phyloP scores from a whole-genome alignment of 2,797 vertebrate genomes.

The Myotis myotis region DNA sequence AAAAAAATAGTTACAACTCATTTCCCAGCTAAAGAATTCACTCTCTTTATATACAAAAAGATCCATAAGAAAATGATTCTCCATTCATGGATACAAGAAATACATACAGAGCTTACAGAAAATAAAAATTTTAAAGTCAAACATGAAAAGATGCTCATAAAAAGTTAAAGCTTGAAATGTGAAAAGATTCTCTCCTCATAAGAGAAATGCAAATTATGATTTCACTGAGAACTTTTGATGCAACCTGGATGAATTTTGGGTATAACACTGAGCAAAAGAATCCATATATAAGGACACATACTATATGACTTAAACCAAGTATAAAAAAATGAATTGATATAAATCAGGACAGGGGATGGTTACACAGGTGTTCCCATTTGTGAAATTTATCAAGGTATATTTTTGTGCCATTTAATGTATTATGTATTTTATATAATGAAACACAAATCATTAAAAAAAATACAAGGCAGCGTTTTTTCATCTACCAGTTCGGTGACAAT shows the following conservation, averaged over 20 bases:
- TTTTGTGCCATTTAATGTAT: background rate
- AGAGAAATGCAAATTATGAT: background rate
- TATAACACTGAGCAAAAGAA: background rate
- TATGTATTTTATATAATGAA: background rate
- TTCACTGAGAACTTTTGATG: background rate
- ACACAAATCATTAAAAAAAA: background rate
- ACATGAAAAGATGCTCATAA: background rate
- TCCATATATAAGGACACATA: background rate
- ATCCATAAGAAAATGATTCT: background rate
- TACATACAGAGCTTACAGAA: slow-evolving; percentile 13
- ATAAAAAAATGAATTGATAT: background rate
- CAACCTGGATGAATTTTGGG: background rate
- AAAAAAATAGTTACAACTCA: background rate
- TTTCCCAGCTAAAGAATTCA: background rate
- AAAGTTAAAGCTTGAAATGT: background rate
- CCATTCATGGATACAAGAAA: background rate
- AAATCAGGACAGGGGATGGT: background rate
- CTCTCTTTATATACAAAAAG: background rate
- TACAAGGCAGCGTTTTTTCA: background rate
- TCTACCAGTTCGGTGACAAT: background rate
- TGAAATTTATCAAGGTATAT: background rate
- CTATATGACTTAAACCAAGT: background rate
- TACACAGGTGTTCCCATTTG: background rate
- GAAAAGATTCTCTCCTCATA: background rate
- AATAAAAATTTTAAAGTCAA: slow-evolving; percentile 6